Evolutionary conservation across 2,888 invertebrate species (phyloP).

Genomic region (Linyphia triangularis): DNA sequence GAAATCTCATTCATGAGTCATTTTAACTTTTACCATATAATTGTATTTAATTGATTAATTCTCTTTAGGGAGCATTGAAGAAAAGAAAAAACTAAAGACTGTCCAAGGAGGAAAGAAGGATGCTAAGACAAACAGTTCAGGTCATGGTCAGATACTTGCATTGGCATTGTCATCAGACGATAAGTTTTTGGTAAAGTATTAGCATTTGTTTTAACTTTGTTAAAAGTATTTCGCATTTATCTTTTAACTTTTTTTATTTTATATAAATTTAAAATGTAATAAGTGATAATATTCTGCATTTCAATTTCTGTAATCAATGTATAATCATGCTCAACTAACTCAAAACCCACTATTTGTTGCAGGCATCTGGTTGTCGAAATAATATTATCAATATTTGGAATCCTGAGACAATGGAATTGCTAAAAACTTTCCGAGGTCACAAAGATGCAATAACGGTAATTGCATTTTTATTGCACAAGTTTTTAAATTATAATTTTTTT

Average conservation of each 20-base stretch:
- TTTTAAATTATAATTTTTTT: background rate
- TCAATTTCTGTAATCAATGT: background rate
- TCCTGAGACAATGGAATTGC: constrained; percentile 86
- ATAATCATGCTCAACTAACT: background rate
- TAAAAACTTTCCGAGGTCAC: constrained; percentile 87
- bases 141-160: constrained; percentile 82
- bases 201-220: background rate
- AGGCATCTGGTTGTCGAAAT: constrained; percentile 86
- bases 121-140: constrained; percentile 77
- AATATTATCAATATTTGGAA: constrained; percentile 91
- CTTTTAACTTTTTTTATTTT: background rate
- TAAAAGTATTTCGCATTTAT: background rate
- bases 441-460: constrained; percentile 80
- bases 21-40: too few species aligned
- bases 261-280: background rate
- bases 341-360: constrained; percentile 70
- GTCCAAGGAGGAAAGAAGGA: constrained; percentile 79
- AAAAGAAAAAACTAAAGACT: constrained; percentile 78
- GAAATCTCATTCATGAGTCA: too few species aligned
- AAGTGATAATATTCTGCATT: background rate
- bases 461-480: background rate
- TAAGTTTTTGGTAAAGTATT: constrained; percentile 86
- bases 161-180: constrained; percentile 88
- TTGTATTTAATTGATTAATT: background rate
- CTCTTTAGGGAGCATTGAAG: constrained; percentile 79